Conservation (phyloP, 2,888 invertebrate genomes). For the Drosophila atripex region DNA sequence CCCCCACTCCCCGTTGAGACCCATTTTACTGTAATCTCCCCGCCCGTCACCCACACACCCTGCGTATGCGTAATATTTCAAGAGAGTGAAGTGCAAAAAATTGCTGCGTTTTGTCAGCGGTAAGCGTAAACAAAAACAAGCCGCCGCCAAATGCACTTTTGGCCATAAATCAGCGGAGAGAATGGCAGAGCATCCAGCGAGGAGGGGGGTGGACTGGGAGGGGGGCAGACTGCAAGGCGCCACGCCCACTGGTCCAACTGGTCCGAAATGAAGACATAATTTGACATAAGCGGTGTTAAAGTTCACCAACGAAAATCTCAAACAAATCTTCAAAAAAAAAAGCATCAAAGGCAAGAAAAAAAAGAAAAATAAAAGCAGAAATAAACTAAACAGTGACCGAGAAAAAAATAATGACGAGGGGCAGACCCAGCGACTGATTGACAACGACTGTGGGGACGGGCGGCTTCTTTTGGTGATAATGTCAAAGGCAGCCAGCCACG, state of each 20-base stretch:
- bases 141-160: constrained; percentile 41
- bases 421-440: constrained; percentile 61
- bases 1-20: background rate
- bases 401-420: background rate
- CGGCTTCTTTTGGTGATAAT: constrained; percentile 60
- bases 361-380: constrained; percentile 26
- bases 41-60: constrained; percentile 20
- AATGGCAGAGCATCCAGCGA: constrained; percentile 7
- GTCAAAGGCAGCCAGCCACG: constrained; percentile 62
- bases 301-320: constrained; percentile 57
- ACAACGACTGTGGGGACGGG: constrained; percentile 29
- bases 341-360: constrained; percentile 10
- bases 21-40: background rate
- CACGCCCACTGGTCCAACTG: constrained; percentile 53
- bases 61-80: constrained; percentile 71
- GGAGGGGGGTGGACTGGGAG: background rate
- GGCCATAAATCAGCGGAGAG: constrained; percentile 64
- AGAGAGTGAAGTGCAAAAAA: constrained; percentile 46
- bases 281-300: constrained; percentile 81
- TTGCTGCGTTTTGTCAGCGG: constrained; percentile 58
- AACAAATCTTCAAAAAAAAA: no score
- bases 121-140: constrained; percentile 76
- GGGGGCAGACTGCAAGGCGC: constrained; percentile 53
- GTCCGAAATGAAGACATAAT: constrained; percentile 77
- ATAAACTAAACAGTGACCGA: constrained; percentile 3